A percentile compares a stretch with the other conserved stretches of the same genome.
Evolutionary conservation across 2,113 vertebrate genomes (phyloP).

Genomic region (Pterocles gutturalis): DNA sequence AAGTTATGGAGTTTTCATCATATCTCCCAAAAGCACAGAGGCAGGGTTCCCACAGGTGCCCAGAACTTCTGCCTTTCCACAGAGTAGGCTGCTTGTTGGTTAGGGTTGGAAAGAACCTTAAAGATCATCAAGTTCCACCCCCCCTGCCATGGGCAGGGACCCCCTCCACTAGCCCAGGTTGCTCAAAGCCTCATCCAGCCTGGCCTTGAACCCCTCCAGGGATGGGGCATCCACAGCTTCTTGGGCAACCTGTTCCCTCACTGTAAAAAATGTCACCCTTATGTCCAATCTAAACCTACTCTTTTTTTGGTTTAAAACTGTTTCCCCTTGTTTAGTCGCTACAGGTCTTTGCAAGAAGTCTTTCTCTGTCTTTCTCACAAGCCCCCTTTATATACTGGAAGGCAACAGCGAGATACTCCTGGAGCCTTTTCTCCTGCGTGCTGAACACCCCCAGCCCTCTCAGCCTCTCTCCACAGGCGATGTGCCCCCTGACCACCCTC

Average conservation of each 20-base stretch:
- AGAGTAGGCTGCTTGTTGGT: not conserved
- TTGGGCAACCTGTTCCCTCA: not conserved
- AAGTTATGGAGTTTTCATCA: not conserved
- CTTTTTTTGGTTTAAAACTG: not conserved
- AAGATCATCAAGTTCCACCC: not conserved
- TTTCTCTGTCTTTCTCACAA: not conserved
- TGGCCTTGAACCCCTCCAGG: fast-evolving
- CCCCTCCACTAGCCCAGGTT: too few relatives aligned
- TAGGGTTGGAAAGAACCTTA: not conserved
- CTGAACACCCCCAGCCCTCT: not conserved
- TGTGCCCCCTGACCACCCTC: not conserved
- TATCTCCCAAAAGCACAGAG: not conserved
- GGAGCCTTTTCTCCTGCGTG: too few relatives aligned
- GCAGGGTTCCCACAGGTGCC: not conserved
- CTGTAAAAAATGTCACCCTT: fast-evolving
- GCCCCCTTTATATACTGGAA: not conserved
- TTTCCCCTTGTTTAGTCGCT: too few relatives aligned
- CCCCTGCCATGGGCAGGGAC: not conserved
- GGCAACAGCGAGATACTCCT: too few relatives aligned
- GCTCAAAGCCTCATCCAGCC: not conserved
- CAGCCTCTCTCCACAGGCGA: fast-evolving
- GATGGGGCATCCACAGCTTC: not conserved
- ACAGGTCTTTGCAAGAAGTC: not conserved
- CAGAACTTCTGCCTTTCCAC: not conserved
- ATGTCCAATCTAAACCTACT: not conserved